Evolutionary conservation across 2,113 vertebrate genomes (phyloP), one percentile per base, ranked within the genome.

Genomic region (Elephas maximus): DNA sequence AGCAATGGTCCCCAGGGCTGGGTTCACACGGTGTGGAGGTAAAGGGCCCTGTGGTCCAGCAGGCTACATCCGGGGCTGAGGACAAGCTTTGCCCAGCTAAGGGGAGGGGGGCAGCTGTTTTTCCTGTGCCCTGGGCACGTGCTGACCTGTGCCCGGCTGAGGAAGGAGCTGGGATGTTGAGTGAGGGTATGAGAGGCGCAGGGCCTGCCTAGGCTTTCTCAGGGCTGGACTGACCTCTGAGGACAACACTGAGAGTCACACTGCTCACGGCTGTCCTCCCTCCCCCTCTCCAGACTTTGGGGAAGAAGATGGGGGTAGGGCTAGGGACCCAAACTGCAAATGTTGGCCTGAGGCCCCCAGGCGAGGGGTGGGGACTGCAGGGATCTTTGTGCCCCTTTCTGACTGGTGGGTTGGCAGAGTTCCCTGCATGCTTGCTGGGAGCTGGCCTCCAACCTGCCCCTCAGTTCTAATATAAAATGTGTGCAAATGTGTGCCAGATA

Each of bases 201-300:
- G 1, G 12, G 78, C 20, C 62, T 17, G 63, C 71, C 18, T 11
- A 15, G 90, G 92, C 73, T 93, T 78, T 91, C 93, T 78, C 78
- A 23, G 83, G 77, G 57, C 73, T 77, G 44, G 82, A 77, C 88
- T 76, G 45, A 65, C 85, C 91, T 81, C 18, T 12, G 88, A 94
- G 73, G 78, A 88, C 73, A 77, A 77, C 48, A 17, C n/a, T 12
- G 4, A 88, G 97, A 94, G 81, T 95, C 94, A 95, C 37, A 41
- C 83, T 71, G 37, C 21, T 20, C 53, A 67, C n/a, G 44, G 41
- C 84, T 74, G n/a, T 57, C 44, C n/a, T 30, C 24, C 37, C 71
- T 69, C 71, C 90, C n/a, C 74, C 44, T 83, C 53, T 44, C 14
- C 9, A 45, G 23, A 44, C 1, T 30, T 17, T 8, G 62, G 88